Evolutionary conservation across 1,140 invertebrate species (phyloP).

Genomic region (Bombus breviceps): DNA sequence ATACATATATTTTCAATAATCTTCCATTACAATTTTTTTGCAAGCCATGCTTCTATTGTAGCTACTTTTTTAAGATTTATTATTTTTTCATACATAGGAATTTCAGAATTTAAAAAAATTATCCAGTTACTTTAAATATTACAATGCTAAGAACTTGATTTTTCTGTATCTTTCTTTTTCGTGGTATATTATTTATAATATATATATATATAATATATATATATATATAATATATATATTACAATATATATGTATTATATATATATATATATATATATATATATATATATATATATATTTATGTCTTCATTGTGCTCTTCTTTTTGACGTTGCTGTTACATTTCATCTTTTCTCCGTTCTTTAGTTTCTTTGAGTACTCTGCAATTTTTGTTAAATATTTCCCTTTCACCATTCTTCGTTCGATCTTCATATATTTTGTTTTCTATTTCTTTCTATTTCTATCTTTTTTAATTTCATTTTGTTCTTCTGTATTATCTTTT

Average conservation of each 20-base stretch:
- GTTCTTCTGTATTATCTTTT: background rate
- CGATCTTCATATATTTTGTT: background rate
- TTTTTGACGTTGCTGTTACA: background rate
- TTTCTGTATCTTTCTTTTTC: background rate
- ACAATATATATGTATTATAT: background rate
- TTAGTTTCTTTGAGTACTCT: background rate
- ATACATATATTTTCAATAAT: background rate
- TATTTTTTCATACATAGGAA: background rate
- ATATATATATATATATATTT: background rate
- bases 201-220: background rate
- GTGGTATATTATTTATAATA: background rate
- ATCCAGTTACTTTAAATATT: conserved; percentile 4
- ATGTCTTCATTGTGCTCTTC: background rate
- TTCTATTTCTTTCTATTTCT: no score
- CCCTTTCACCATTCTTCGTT: background rate
- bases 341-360: background rate
- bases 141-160: conserved; percentile 6
- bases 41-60: conserved; percentile 35
- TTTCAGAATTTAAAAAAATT: conserved; percentile 28
- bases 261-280: background rate
- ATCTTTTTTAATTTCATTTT: background rate
- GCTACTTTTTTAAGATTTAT: conserved; percentile 12
- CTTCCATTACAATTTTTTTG: conserved; percentile 12
- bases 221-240: background rate
- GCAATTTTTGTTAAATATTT: background rate